Base-by-base conservation (phyloP, 1,140 invertebrate genomes). In the Procambarus virginalis region DNA sequence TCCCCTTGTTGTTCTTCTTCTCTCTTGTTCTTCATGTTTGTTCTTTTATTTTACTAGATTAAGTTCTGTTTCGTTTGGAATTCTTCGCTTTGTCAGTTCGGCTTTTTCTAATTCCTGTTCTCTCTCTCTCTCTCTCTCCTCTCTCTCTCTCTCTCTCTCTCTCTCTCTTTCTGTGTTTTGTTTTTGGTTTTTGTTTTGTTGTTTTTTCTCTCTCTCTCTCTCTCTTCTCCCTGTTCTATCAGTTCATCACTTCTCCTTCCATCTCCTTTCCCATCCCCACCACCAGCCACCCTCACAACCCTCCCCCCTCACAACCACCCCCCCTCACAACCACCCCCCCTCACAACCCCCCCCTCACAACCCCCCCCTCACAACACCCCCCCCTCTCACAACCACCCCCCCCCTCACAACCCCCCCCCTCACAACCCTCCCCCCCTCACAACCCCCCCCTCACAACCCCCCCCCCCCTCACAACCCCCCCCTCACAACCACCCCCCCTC, bases 331-430 rank as follows among this genome's bases (percentile, higher is more conserved):
- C 3, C 55, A n/a, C 60, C 70, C 14, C 49, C 73, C 51, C 34
- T 34, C 46, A n/a, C n/a, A n/a, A 14, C 20, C 55, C 2, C 12
- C n/a, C 70, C 51, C 45, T 68, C 46, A 22, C 80, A 5, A 34
- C 78, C 34, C 60, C 22, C 5, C 10, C 58, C 20, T 48, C 34
- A n/a, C 49, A 12, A n/a, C n/a, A 8, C 70, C 70, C 49, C 49
- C n/a, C 34, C 17, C 46, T 8, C 70, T 60, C 45, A 8, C 49
- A n/a, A 34, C 22, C 60, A 8, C 17, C 5, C 78, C 78, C 78
- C 34, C 64, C 77, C 45, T 88, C 68, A 88, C 81, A 89, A 89
- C 46, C 86, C 55, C 2, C 12, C n/a, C 70, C 51, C 45, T 68
- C 46, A 22, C 80, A 5, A 34, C 78, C 34, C 60, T 49, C 17